Base-by-base conservation (phyloP, 1,140 invertebrate species). In the Littorina saxatilis region DNA sequence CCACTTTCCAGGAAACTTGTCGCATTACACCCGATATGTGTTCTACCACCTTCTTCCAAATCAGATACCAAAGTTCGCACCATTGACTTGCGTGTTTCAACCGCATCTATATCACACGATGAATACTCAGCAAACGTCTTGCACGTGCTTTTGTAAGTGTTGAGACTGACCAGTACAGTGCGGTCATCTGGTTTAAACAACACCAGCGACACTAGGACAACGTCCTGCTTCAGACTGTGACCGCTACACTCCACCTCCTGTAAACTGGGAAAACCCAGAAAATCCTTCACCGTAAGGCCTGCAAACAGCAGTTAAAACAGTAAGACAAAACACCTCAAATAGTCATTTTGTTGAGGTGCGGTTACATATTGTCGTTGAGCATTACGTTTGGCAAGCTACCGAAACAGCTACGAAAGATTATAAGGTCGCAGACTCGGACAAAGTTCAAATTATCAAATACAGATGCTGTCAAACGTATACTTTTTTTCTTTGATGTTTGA, bases 231-330 rank as follows among this genome's bases (percentile, higher is more conserved):
- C 9, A 75, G 4, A 11, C 43, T 52, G 9, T 17, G 43, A 15
- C 73, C 73, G 20, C 23, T 52, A 32, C 73, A 75, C 35, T 75
- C 50, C 73, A 75, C 73, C 35, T 75, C 73, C 50, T 75, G 23
- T 35, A 75, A 32, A 43, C 73, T 75, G 3, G 73, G 73, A 23
- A 75, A 29, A 27, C 73, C 73, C 0, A 23, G 43, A 37, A 55
- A 75, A 32, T 52, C 43, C 23, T 47, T 23, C 13, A 75, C 73
- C 29, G 50, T 55, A 2, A 75, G 39, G 0, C 73, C 73, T 75
- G 73, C 1, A 75, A 75, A 35, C 7, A 47, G 17, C 43, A 17
- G 17, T 5, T n/a, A n/a, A n/a, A n/a, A n/a, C n/a, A n/a, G n/a
- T n/a, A n/a, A n/a, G n/a, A n/a, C n/a, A n/a, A n/a, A n/a, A n/a